phyloP scores from a whole-genome alignment of 2,797 vertebrate species.

The Erethizon dorsatum region DNA sequence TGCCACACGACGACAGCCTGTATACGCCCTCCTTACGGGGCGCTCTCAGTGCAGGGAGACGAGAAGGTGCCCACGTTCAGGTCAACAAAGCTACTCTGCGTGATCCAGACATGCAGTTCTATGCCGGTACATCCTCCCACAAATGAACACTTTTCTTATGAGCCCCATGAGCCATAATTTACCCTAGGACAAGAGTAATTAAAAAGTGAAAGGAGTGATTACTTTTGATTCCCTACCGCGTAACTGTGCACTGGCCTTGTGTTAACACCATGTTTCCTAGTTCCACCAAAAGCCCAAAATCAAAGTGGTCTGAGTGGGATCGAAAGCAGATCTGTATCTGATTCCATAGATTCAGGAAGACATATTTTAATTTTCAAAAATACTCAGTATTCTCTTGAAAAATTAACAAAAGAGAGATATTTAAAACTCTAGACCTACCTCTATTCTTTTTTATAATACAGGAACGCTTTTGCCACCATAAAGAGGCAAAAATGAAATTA shows the following conservation, averaged over 20 bases:
- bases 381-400: not conserved
- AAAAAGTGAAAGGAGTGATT: not conserved
- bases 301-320: not conserved
- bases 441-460: not conserved
- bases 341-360: not conserved
- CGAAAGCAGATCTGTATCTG: not conserved
- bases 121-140: not conserved
- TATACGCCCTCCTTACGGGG: no score
- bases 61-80: not conserved
- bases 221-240: not conserved
- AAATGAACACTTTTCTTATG: not conserved
- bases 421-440: not conserved
- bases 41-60: not conserved
- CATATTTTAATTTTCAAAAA: conserved; percentile 25
- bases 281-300: not conserved
- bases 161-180: not conserved
- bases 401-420: not conserved
- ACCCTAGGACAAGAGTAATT: not conserved
- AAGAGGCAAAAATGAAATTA: not conserved
- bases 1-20: not conserved
- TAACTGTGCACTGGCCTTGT: not conserved
- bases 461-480: not conserved
- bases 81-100: not conserved
- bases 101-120: not conserved
- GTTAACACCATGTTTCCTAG: not conserved